These are phyloP conservation scores for Limenitis arthemis DNA, from an alignment of 2,888 invertebrate species.

Conservation along the genomic window DNA sequence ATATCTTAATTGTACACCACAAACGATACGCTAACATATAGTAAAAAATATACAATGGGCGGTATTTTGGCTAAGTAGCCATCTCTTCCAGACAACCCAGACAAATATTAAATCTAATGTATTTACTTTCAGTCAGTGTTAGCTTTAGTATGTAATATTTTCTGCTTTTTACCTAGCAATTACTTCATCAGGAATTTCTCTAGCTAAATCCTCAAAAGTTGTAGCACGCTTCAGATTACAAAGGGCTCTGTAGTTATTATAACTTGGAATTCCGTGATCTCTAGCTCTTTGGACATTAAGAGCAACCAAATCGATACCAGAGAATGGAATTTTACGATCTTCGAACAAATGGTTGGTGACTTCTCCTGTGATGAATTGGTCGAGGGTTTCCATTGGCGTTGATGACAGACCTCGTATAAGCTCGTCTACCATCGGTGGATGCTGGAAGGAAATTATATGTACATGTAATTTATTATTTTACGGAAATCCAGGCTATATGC, in stretches of 20 bases:
- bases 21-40: too few relatives aligned
- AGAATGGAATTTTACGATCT: conserved; percentile 89
- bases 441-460: conserved; percentile 32
- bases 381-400: conserved; percentile 93
- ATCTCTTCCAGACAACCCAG: too few relatives aligned
- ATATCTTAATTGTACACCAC: too few relatives aligned
- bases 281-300: conserved; percentile 90
- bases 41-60: too few relatives aligned
- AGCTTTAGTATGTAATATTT: neutral
- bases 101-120: neutral
- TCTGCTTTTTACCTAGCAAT: conserved; percentile 69
- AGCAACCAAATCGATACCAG: conserved; percentile 93
- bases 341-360: conserved; percentile 96
- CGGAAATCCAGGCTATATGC: neutral
- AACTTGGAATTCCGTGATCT: conserved; percentile 90
- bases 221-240: conserved; percentile 91
- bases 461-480: neutral
- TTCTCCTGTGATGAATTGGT: conserved; percentile 95
- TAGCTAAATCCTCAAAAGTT: conserved; percentile 87
- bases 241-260: conserved; percentile 91
- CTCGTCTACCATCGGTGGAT: conserved; percentile 87
- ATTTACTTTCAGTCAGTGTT: too few relatives aligned
- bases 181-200: conserved; percentile 89
- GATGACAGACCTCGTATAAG: conserved; percentile 87
- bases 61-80: too few relatives aligned